Conservation (phyloP, 2,888 invertebrate species). For the Monochamus alternatus region DNA sequence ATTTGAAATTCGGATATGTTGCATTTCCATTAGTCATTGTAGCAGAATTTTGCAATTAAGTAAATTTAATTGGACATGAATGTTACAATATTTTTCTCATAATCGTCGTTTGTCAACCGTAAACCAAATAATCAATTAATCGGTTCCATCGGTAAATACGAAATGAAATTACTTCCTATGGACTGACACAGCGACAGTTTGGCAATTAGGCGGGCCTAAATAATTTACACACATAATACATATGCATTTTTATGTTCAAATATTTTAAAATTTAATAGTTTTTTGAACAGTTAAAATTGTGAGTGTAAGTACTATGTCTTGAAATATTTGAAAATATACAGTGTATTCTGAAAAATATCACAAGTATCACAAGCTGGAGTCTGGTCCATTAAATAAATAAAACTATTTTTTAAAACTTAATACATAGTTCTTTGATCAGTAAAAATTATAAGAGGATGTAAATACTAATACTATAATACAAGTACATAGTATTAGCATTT, state of each 20-base stretch:
- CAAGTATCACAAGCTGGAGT: no score
- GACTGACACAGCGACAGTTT: neutral
- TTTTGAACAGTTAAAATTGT: no score
- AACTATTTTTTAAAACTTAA: no score
- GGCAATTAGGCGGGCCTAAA: neutral
- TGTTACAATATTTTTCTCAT: constrained; percentile 1
- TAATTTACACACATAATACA: neutral
- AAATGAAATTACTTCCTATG: neutral
- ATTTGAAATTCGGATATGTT: neutral
- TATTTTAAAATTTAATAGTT: no score
- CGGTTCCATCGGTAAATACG: neutral
- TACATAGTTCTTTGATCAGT: no score
- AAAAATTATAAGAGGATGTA: no score
- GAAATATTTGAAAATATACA: no score
- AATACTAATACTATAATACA: no score
- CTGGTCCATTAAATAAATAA: no score
- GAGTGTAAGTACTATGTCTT: no score
- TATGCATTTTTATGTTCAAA: neutral
- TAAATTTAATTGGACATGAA: constrained; percentile 7
- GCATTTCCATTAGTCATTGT: neutral
- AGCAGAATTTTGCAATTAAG: neutral
- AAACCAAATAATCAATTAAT: constrained; percentile 7
- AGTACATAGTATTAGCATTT: no score
- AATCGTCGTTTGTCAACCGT: neutral
- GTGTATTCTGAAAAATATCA: no score